These are phyloP conservation scores for Mizuhopecten yessoensis DNA, from an alignment of 1,140 invertebrate species.

Conservation along the genomic window DNA sequence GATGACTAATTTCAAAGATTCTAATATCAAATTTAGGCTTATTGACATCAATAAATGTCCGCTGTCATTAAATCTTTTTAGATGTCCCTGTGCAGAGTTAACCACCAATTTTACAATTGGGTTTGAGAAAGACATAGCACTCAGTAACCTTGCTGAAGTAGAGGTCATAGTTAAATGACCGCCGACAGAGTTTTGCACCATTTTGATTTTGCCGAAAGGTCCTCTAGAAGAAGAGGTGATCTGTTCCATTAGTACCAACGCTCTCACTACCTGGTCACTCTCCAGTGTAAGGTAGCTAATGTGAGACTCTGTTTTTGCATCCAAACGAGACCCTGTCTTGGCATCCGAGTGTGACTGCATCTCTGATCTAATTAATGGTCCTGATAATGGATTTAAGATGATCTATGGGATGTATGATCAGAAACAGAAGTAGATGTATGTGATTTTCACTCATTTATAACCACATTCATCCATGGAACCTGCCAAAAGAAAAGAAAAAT, in stretches of 20 bases:
- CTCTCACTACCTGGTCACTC: background rate
- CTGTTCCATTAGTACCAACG: slow-evolving; percentile 15
- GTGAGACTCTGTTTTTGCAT: slow-evolving; percentile 12
- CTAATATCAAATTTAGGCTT: slow-evolving; percentile 52
- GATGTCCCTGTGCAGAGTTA: slow-evolving; percentile 58
- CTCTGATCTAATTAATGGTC: background rate
- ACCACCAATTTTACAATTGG: slow-evolving; percentile 62
- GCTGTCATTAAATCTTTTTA: slow-evolving; percentile 63
- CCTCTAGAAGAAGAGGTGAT: slow-evolving; percentile 53
- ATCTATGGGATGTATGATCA: background rate
- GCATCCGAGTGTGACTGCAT: background rate
- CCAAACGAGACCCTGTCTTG: background rate
- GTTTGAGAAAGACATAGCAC: slow-evolving; percentile 58
- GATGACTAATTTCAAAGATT: slow-evolving; percentile 47
- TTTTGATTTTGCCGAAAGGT: slow-evolving; percentile 61
- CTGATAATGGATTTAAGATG: background rate
- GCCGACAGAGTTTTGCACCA: slow-evolving; percentile 65
- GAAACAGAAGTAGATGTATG: background rate
- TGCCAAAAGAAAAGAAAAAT: background rate
- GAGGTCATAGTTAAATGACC: slow-evolving; percentile 65
- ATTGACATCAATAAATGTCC: slow-evolving; percentile 58
- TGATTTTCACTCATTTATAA: background rate
- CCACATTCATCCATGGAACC: background rate
- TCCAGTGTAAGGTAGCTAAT: slow-evolving; percentile 12
- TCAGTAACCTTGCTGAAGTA: slow-evolving; percentile 57